Evolutionary conservation across 2,797 vertebrate species (phyloP), one percentile per base, ranked within the genome.

Genomic region (Anomalospiza imberbis): DNA sequence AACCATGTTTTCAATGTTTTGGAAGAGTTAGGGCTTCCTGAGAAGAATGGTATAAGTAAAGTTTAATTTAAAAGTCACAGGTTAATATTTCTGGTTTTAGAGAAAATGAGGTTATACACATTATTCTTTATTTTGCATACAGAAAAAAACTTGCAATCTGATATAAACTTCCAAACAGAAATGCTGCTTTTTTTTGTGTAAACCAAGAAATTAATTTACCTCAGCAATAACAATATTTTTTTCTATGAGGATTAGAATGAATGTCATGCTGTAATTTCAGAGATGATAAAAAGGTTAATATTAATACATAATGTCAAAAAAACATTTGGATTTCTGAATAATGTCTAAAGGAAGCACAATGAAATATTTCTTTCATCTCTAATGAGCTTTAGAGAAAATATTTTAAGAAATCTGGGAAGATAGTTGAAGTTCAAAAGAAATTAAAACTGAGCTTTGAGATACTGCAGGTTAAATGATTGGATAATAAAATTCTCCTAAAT

Each of bases 291-390:
- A 95, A 95, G 74, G 44, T 78, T 90, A 87, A 62, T 90, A 73
- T 85, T 86, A 93, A 83, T 81, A 36, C 21, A 60, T 42, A 81
- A 67, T 80, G 15, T 29, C 32, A 8, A 90, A 94, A 84, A 11
- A 91, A 21, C 29, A 40, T 76, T 92, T 90, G 29, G 17, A 74
- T 95, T 95, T 77, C 68, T 91, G 47, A 88, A 90, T 89, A 81
- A 32, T 70, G 15, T 85, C 51, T 62, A 40, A 87, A 94, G 62
- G 91, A 88, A 89, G 57, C 34, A 51, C 36, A 74, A 45, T 40
- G 36, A 87, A 73, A 54, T 88, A 76, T 72, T 96, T 91, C 76
- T 97, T 95, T 96, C 60, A 94, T 96, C 84, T 95, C 6, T 84
- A 95, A 92, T 89, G 38, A 94, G 55, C 44, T 51, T 88, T 50